These are phyloP conservation scores for Drosophila santomea DNA, from an alignment of 1,140 invertebrate genomes.

Conservation along the genomic window DNA sequence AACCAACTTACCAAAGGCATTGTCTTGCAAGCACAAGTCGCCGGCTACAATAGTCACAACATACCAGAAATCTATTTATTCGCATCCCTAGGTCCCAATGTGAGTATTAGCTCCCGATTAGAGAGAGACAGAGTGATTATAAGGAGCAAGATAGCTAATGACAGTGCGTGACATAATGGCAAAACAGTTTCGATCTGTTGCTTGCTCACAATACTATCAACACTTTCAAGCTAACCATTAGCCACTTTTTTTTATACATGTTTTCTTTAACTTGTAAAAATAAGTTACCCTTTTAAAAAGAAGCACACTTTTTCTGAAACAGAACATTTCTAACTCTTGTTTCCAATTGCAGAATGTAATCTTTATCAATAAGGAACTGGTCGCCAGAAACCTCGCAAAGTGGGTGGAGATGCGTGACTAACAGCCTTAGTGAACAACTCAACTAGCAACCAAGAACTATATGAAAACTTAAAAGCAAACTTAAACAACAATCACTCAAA, in stretches of 20 bases:
- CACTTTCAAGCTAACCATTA: not conserved
- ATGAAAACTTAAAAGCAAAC: conserved; percentile 25
- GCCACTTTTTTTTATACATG: not conserved
- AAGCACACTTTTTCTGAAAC: conserved; percentile 7
- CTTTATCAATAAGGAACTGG: conserved; percentile 89
- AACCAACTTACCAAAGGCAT: conserved; percentile 91
- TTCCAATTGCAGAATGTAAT: conserved; percentile 87
- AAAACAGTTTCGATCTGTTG: not conserved
- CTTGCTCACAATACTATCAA: not conserved
- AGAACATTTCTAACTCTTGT: conserved; percentile 15
- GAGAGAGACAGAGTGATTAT: conserved; percentile 36
- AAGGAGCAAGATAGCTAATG: not conserved
- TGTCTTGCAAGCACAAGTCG: conserved; percentile 94
- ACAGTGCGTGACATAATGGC: conserved; percentile 1
- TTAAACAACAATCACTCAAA: conserved; percentile 30
- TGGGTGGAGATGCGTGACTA: conserved; percentile 86
- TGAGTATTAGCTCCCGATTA: conserved; percentile 84
- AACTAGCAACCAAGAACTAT: conserved; percentile 43
- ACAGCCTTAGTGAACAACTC: conserved; percentile 65
- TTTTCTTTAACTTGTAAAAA: not conserved
- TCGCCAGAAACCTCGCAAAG: conserved; percentile 88
- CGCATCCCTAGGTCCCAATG: conserved; percentile 89
- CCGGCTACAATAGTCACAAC: conserved; percentile 91
- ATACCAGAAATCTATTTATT: conserved; percentile 92
- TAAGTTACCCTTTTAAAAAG: not conserved